Evolutionary conservation across 2,888 invertebrate species (phyloP).

Genomic region (Gisinianus flammeolus): DNA sequence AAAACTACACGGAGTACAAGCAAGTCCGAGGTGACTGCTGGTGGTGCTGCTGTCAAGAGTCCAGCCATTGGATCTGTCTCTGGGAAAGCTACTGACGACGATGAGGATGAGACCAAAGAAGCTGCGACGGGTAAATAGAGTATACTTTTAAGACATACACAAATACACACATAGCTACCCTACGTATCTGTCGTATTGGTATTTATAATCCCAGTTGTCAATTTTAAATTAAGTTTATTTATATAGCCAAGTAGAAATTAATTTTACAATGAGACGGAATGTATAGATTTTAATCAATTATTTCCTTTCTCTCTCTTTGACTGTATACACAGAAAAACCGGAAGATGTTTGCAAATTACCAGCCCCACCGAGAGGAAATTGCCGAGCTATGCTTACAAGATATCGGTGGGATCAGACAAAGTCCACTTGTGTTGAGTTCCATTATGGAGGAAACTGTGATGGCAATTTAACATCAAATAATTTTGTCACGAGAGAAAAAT

Average conservation of each 20-base stretch:
- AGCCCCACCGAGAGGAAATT: conserved; percentile 52
- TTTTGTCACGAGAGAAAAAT: conserved; percentile 64
- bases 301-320: neutral
- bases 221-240: neutral
- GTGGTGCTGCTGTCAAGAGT: conserved; percentile 6
- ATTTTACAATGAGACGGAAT: neutral
- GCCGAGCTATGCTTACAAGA: conserved; percentile 60
- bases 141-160: neutral
- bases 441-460: conserved; percentile 66
- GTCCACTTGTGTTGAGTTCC: conserved; percentile 65
- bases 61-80: conserved; percentile 44
- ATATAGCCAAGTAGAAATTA: neutral
- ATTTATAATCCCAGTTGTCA: neutral
- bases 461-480: conserved; percentile 68
- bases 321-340: conserved; percentile 47
- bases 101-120: conserved; percentile 6
- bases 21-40: neutral
- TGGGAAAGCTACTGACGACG: conserved; percentile 40
- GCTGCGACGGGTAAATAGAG: conserved; percentile 30
- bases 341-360: conserved; percentile 55
- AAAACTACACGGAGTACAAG: conserved; percentile 30
- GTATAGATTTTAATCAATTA: neutral
- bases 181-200: too few relatives aligned
- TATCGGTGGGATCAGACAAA: conserved; percentile 64
- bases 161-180: too few relatives aligned